Base-by-base conservation (phyloP, 2,113 vertebrate species). In the Phrynosoma blainvillii region DNA sequence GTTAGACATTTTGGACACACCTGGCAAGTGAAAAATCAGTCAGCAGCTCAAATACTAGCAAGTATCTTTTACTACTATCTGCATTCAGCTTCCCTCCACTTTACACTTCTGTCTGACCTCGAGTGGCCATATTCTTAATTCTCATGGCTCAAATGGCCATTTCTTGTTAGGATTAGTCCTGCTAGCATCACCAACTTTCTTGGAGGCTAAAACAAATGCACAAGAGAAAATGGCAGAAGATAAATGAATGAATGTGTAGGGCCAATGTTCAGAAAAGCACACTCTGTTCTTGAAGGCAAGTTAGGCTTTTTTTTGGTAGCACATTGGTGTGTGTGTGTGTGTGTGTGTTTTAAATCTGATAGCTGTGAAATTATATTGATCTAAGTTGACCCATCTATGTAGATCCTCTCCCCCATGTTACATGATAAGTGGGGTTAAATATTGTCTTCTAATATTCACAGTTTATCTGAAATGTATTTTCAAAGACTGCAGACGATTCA, bases 401-500 rank as follows among this genome's bases (percentile, higher is more conserved):
- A 89, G 82, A 84, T 84, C 47, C 87, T 79, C 89, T 82, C 82
- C 30, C 90, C 94, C 95, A 93, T 95, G 93, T 96, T 95, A 95
- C 93, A 56, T 30, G 79, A 30, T 75, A 13, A 18, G 14, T 66
- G 56, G 13, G 62, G 30, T 11, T 20, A 84, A 12, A 56, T 52
- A 6, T 23, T 70, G 52, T 16, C 91, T 91, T 0, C 54, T 71
- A 89, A 94, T 94, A 91, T 93, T 89, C 92, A 93, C 89, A 92
- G 90, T 92, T 95, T 92, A 92, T 95, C 84, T 91, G 90, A 95
- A 93, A 83, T 93, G 87, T 93, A 92, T 89, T 95, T 95, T 94
- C 94, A 95, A 93, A 91, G 92, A 93, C 86, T 82, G 79, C 93
- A 89, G 92, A 94, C 92, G 93, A 92, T 92, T 94, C 94, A 93